Evolutionary conservation across 2,888 invertebrate species (phyloP).

Genomic region (Ptycholaimellus sp.): DNA sequence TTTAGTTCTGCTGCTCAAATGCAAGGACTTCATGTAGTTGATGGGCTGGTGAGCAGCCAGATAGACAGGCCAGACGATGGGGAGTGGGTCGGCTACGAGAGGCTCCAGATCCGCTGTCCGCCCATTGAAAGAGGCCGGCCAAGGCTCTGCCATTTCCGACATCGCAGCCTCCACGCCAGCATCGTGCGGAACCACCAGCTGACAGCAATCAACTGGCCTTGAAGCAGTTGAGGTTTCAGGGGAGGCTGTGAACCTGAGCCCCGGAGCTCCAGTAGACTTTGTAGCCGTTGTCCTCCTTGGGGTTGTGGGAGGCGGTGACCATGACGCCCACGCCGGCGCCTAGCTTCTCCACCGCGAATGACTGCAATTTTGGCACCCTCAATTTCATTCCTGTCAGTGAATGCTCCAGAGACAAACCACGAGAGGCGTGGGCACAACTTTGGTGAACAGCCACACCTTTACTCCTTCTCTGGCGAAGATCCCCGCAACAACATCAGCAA

Average conservation of each 20-base stretch:
- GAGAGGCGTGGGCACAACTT: conserved; percentile 68
- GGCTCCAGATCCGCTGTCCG: too few species aligned
- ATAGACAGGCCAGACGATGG: too few species aligned
- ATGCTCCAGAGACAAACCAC: conserved; percentile 33
- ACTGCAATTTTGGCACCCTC: conserved; percentile 26
- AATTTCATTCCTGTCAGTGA: neutral
- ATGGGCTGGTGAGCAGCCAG: too few species aligned
- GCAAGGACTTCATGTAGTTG: too few species aligned
- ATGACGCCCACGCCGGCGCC: conserved; percentile 62
- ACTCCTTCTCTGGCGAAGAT: conserved; percentile 52
- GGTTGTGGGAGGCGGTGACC: conserved; percentile 87
- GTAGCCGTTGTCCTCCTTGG: conserved; percentile 82
- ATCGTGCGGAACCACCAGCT: too few species aligned
- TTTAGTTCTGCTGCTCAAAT: too few species aligned
- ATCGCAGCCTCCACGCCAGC: too few species aligned
- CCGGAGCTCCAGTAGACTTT: conserved; percentile 86
- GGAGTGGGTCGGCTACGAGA: too few species aligned
- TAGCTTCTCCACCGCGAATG: conserved; percentile 51
- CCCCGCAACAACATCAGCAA: conserved; percentile 60
- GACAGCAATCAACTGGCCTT: too few species aligned
- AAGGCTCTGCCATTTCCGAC: too few species aligned
- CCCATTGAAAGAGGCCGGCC: too few species aligned
- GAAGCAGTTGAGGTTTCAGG: too few species aligned
- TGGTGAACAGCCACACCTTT: conserved; percentile 53
- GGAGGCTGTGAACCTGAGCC: conserved; percentile 47